These are phyloP conservation scores for Octodonta nipae DNA, from an alignment of 2,888 invertebrate genomes.

Conservation along the genomic window DNA sequence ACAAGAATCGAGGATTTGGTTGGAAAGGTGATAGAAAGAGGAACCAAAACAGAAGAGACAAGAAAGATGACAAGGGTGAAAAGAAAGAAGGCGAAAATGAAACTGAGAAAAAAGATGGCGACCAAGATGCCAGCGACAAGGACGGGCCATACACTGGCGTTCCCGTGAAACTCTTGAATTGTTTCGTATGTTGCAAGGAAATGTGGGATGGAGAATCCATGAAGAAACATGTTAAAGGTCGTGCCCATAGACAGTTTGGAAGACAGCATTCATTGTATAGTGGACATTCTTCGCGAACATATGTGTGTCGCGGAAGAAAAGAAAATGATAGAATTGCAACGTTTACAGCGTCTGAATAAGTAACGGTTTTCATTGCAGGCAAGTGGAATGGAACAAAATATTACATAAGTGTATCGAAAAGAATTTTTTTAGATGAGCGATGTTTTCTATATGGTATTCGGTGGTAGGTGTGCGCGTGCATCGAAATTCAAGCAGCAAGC, in stretches of 20 bases:
- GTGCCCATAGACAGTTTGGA: constrained; percentile 65
- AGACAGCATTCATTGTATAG: constrained; percentile 60
- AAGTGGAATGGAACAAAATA: too few relatives aligned
- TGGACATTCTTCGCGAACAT: constrained; percentile 67
- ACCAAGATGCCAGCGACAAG: too few relatives aligned
- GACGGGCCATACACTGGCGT: constrained; percentile 49
- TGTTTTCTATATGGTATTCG: too few relatives aligned
- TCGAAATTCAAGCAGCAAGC: too few relatives aligned
- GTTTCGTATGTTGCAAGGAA: constrained; percentile 72
- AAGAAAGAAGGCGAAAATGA: too few relatives aligned
- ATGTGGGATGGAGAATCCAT: constrained; percentile 70
- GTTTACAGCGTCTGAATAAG: constrained; percentile 63
- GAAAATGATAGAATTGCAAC: constrained; percentile 48
- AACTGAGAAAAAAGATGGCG: constrained; percentile 16
- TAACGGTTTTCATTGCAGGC: too few relatives aligned
- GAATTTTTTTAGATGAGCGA: too few relatives aligned
- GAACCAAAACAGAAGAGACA: constrained; percentile 21
- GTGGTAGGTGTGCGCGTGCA: too few relatives aligned
- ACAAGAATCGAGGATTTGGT: too few relatives aligned
- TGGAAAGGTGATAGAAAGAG: too few relatives aligned
- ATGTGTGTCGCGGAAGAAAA: constrained; percentile 62
- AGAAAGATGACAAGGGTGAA: constrained; percentile 19
- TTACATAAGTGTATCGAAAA: too few relatives aligned
- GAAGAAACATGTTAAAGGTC: constrained; percentile 61
- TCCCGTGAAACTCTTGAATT: constrained; percentile 54